Conservation (phyloP, 2,888 invertebrate genomes). For the Callosobruchus maculatus region DNA sequence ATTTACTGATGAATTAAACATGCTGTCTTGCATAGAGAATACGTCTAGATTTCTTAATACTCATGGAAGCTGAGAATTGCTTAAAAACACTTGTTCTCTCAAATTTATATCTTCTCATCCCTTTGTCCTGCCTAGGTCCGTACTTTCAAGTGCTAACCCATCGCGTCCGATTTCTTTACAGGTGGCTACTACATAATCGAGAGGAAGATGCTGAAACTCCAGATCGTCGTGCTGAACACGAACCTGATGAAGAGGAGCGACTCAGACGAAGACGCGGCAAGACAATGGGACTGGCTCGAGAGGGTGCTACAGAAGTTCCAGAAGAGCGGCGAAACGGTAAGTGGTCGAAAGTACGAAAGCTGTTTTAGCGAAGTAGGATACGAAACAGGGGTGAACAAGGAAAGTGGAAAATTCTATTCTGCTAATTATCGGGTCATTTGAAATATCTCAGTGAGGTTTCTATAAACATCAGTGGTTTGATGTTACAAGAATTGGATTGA, state of each 20-base stretch:
- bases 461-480: no score
- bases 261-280: constrained; percentile 60
- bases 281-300: constrained; percentile 84
- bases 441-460: no score
- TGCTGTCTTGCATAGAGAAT: no score
- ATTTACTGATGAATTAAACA: no score
- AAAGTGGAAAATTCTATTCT: no score
- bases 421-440: no score
- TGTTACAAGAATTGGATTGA: no score
- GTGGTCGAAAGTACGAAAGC: constrained; percentile 41
- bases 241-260: constrained; percentile 66
- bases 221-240: constrained; percentile 85
- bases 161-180: constrained; percentile 47
- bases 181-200: constrained; percentile 91
- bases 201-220: constrained; percentile 73
- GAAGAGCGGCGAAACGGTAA: constrained; percentile 75
- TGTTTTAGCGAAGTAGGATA: background rate
- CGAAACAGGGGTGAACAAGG: no score
- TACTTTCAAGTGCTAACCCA: background rate
- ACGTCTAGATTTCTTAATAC: no score
- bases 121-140: background rate
- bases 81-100: background rate
- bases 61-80: no score
- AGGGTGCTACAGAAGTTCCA: constrained; percentile 69
- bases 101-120: background rate